Evolutionary conservation across 2,113 vertebrate species (phyloP), one percentile per base, ranked within the genome.

Genomic region (Mugil cephalus): DNA sequence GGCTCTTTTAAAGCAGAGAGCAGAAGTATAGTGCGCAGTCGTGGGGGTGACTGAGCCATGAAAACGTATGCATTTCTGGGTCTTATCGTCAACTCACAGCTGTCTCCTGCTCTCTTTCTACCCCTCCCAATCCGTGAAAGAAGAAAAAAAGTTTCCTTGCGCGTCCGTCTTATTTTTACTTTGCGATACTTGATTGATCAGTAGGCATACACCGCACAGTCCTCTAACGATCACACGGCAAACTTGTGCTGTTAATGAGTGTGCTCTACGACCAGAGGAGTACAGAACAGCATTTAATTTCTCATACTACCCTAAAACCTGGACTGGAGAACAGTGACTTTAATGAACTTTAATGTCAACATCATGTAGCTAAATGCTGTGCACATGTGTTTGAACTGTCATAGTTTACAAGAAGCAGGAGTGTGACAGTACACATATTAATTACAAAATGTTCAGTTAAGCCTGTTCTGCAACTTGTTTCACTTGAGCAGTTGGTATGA

Each of bases 11-110:
- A 83, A 79, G 80, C 67, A 53, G 63, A 53, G 69, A 74, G 58
- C 66, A 67, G 48, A 61, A 80, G 73, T 78, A 65, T 78, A 66
- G 69, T 17, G 62, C 8, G 62, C 64, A 68, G 36, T 56, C 67
- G 71, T 70, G 82, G 73, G 76, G 58, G 61, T 46, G 85, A 82
- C 71, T 78, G 80, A 91, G 73, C 83, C 80, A 80, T 85, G 87
- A 85, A 89, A 90, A 87, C 61, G 43, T 85, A 83, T 87, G 86
- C 67, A 87, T 88, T 89, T 85, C 86, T 87, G 47, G 62, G 69
- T 64, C 87, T 93, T 92, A 90, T 93, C 90, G 55, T 77, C 80
- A 66, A 80, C 84, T 79, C 62, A 46, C 89, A 93, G 90, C 83
- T 76, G 80, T 78, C 68, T 82, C 55, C 19, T 43, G 36, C 68